Evolutionary conservation across 2,113 vertebrate genomes (phyloP), one percentile per base, ranked within the genome.

Genomic region (Megalops atlanticus): DNA sequence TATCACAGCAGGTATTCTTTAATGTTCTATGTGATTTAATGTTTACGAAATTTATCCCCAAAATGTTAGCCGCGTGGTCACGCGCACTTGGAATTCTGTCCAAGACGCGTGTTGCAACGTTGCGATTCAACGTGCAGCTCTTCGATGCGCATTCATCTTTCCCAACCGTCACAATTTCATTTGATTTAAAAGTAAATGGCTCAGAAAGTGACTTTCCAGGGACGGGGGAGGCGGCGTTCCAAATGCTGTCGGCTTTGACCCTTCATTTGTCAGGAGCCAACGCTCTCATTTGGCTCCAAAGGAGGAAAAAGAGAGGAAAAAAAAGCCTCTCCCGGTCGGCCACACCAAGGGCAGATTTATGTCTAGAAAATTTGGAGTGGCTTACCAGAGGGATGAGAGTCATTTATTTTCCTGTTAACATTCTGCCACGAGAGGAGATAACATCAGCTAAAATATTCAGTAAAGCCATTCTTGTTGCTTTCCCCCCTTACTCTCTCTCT

Each of bases 321-420:
- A 91, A 92, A 89, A 90, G 72, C 93, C 91, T 91, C 91, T 88
- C 92, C 38, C 86, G 88, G 87, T 91, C 92, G 87, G 89, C 91
- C 89, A 93, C 90, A 93, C 92, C 38, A 84, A 94, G 89, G 92
- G 91, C 92, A 95, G 92, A 95, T 96, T 96, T 94, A 95, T 92
- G 92, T 94, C 89, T 86, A 88, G 93, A 93, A 95, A 92, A 95
- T 96, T 93, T 94, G 95, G 94, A 94, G 90, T 90, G 91, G 94
- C 93, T 95, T 94, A 94, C 94, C 87, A 90, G 94, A 95, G 91
- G 91, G 92, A 94, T 92, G 89, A 89, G 91, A 95, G 93, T 93
- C 92, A 95, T 97, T 95, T 95, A 94, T 96, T 96, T 96, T 94
- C 93, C 94, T 92, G 93, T 94, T 95, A 93, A 93, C 86, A 33